Conservation (phyloP, 2,113 vertebrate species). For the Sakesphorus luctuosus region DNA sequence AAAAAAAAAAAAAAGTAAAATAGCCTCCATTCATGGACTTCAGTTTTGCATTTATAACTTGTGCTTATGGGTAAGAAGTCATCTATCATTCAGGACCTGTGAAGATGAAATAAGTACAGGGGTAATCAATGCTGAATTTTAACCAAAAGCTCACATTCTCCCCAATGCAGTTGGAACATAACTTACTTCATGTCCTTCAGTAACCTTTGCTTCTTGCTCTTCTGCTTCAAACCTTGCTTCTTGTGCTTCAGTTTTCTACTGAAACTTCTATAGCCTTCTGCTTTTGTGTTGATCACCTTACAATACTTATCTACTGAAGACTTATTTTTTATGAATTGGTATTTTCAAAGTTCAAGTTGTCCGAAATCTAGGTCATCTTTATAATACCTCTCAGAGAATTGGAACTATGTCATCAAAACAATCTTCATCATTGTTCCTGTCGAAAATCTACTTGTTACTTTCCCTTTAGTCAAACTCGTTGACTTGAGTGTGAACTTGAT, state of each 20-base stretch:
- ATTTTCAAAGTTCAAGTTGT: background rate
- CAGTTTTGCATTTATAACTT: background rate
- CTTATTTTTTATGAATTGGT: background rate
- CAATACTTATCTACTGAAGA: background rate
- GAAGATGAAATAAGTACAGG: background rate
- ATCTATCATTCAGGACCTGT: background rate
- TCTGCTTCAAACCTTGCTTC: background rate
- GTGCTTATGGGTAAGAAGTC: background rate
- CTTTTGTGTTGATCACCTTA: background rate
- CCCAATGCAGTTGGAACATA: accelerated
- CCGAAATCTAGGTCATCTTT: background rate
- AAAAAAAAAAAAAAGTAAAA: background rate
- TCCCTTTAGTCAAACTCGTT: background rate
- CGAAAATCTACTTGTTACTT: background rate
- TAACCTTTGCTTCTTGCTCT: background rate
- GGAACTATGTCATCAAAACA: background rate
- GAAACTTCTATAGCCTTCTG: background rate
- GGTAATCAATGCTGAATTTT: background rate
- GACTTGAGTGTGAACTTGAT: background rate
- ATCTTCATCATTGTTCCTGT: background rate
- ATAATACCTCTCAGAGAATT: background rate
- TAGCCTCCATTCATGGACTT: background rate
- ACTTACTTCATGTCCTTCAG: background rate
- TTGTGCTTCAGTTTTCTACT: background rate
- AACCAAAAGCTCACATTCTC: background rate